Conservation (phyloP, 2,888 invertebrate species). For the Diabrotica balteata region DNA sequence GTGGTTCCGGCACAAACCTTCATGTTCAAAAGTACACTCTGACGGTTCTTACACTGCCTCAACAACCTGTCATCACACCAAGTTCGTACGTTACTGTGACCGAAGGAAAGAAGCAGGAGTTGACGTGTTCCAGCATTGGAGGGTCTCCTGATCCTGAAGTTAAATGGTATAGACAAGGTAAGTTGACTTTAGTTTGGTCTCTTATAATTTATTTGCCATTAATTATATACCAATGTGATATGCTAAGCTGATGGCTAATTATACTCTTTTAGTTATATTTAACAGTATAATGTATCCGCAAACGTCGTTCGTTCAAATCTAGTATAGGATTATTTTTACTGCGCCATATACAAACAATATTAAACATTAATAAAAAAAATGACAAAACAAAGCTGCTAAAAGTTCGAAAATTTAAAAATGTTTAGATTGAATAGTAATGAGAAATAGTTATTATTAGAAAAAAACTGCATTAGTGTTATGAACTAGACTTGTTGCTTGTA, state of each 20-base stretch:
- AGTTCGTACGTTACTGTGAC: slow-evolving; percentile 80
- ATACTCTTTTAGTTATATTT: too few species aligned
- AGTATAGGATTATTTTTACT: too few species aligned
- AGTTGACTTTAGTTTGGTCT: slow-evolving; percentile 34
- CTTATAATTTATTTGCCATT: too few species aligned
- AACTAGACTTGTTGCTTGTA: background rate
- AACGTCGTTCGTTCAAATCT: too few species aligned
- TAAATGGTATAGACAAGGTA: slow-evolving; percentile 80
- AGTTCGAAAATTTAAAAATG: too few species aligned
- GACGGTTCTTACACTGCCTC: slow-evolving; percentile 86
- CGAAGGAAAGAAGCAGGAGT: slow-evolving; percentile 78
- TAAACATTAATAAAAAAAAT: too few species aligned
- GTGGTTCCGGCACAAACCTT: slow-evolving; percentile 81
- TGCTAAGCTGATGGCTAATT: too few species aligned
- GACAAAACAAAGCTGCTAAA: too few species aligned
- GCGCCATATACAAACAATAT: too few species aligned
- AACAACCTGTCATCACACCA: slow-evolving; percentile 80
- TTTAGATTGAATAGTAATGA: too few species aligned
- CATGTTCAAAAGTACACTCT: slow-evolving; percentile 84
- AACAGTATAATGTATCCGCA: too few species aligned
- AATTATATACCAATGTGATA: too few species aligned
- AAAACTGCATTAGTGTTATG: background rate
- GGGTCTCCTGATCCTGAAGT: slow-evolving; percentile 91
- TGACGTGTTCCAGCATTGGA: slow-evolving; percentile 83
- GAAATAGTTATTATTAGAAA: background rate